Evolutionary conservation across 2,888 invertebrate species (phyloP), one percentile per base, ranked within the genome.

Genomic region (Drosophila putrida): DNA sequence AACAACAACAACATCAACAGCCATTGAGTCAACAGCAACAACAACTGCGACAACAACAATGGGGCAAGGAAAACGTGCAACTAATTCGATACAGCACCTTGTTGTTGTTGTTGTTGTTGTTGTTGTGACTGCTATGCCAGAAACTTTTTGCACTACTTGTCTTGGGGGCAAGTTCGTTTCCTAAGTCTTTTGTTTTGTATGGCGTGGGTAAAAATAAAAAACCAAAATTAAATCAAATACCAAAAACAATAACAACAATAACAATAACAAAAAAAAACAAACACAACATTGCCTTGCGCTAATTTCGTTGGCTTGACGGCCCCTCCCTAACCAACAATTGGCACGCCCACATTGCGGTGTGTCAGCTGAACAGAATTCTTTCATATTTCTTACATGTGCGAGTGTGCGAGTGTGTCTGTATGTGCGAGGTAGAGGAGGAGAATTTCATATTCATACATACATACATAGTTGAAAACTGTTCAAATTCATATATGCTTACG

Each of bases 111-210:
- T 31, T 66, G 55, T 50, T 28, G 28, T 68, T 43, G 43, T 43
- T 66, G 53, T 33, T 58, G 58, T 13, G 58, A 53, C 31, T 58
- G 78, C 50, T 67, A 77, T 57, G 57, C 69, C 58, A 73, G 73
- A 71, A 66, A 71, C n/a, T 80, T 80, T 82, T 82, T 82, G 80
- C 82, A 73, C 79, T 74, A 84, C 68, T 80, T 84, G 85, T 75
- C 79, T 82, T 74, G 82, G 88, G 85, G 79, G 88, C 82, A 82
- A 82, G 82, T 82, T 87, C 88, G 88, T 82, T 82, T 82, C 82
- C 85, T 87, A 87, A 82, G 82, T 82, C 88, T 87, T 82, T 82
- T 87, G 88, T 87, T 87, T 78, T 69, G 61, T 54, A 36, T 66
- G 70, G 85, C 88, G 88, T 82, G 85, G 82, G 82, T 87, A 87